Conservation (phyloP, 1,140 invertebrate species). For the Philopotamus ludificatus region DNA sequence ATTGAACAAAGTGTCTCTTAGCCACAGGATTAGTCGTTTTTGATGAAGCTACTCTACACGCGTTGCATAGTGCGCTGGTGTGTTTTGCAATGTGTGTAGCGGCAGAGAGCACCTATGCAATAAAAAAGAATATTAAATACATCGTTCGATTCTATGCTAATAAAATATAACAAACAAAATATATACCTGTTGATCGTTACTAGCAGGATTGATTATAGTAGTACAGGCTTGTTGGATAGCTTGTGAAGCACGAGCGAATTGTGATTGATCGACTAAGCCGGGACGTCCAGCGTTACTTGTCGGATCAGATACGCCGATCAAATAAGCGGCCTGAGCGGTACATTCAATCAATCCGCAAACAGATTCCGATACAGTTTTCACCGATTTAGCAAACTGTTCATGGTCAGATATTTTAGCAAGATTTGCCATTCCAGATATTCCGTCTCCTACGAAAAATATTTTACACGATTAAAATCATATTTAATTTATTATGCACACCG, state of each 20-base stretch:
- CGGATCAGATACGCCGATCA: conserved; percentile 90
- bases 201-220: conserved; percentile 72
- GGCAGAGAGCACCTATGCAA: conserved; percentile 73
- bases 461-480: conserved; percentile 6
- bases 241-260: conserved; percentile 83
- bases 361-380: conserved; percentile 79
- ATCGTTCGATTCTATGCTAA: not conserved
- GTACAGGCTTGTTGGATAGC: conserved; percentile 88
- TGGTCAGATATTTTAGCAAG: conserved; percentile 86
- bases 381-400: conserved; percentile 84
- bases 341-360: conserved; percentile 94
- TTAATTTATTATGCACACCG: conserved; percentile 7
- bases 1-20: conserved; percentile 95
- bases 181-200: conserved; percentile 72
- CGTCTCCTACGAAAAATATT: conserved; percentile 64
- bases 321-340: conserved; percentile 89
- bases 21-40: conserved; percentile 91
- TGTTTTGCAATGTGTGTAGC: conserved; percentile 95
- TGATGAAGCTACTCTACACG: conserved; percentile 88
- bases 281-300: conserved; percentile 86
- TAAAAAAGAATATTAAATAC: conserved; percentile 6
- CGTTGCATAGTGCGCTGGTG: conserved; percentile 92
- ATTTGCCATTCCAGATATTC: conserved; percentile 92
- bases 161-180: conserved; percentile 24
- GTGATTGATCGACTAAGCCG: conserved; percentile 88